Percentiles rank a stretch among this genome's conserved stretches.
Conservation (phyloP, 2,113 vertebrate genomes). For the Melanerpes aurifrons region DNA sequence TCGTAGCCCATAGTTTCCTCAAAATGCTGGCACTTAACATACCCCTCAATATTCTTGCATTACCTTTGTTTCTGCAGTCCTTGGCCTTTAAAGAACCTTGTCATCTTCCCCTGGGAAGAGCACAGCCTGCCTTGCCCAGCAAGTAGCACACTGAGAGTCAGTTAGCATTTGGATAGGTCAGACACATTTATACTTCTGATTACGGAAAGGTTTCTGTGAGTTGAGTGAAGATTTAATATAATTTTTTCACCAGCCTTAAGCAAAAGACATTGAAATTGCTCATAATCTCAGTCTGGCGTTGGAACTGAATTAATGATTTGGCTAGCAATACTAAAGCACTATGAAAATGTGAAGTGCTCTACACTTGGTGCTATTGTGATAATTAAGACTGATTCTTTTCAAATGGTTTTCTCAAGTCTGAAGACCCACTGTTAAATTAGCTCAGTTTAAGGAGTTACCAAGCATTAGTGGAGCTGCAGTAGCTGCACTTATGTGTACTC, state of each 20-base stretch:
- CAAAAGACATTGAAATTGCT: constrained; percentile 1
- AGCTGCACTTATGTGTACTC: neutral
- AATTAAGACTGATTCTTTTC: constrained; percentile 20
- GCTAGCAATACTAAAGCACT: neutral
- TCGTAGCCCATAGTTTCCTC: neutral
- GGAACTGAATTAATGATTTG: constrained; percentile 24
- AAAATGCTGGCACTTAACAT: neutral
- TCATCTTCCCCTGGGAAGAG: neutral
- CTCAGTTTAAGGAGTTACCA: neutral
- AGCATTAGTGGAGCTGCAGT: neutral
- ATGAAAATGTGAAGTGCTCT: neutral
- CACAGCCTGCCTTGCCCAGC: neutral
- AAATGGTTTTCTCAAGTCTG: neutral
- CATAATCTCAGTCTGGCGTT: neutral
- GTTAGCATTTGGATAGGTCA: neutral
- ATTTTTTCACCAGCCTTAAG: neutral
- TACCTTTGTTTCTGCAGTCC: neutral
- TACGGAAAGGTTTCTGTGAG: neutral
- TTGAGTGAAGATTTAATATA: neutral
- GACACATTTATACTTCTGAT: neutral
- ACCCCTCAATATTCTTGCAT: neutral
- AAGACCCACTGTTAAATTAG: neutral
- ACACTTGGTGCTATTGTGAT: neutral
- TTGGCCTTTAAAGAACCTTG: neutral
- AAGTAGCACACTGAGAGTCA: neutral